phyloP scores from a whole-genome alignment of 1,140 invertebrate genomes.

The Formica selysi region DNA sequence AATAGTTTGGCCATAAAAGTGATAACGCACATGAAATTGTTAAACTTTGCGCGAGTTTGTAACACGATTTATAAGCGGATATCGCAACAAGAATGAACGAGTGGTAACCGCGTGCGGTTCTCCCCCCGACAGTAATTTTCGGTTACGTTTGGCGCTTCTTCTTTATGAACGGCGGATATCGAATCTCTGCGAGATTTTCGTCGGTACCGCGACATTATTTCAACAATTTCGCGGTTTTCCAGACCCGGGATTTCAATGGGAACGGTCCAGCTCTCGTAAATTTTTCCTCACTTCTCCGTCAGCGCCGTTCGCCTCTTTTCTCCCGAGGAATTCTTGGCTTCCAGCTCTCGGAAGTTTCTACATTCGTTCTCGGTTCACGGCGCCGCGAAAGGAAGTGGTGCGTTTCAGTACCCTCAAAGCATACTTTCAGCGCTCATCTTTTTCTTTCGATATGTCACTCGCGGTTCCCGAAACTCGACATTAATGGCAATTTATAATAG shows the following conservation, averaged over 20 bases:
- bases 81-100: conserved; percentile 14
- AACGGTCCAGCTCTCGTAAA: conserved; percentile 51
- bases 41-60: conserved; percentile 1
- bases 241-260: conserved; percentile 45
- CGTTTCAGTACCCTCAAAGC: conserved; percentile 73
- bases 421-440: conserved; percentile 26
- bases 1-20: conserved; percentile 1
- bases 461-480: conserved; percentile 11
- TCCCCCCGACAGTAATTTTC: conserved; percentile 45
- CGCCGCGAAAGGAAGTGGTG: conserved; percentile 66
- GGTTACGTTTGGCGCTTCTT: conserved; percentile 37
- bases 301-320: conserved; percentile 28
- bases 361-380: conserved; percentile 73
- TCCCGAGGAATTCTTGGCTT: conserved; percentile 42
- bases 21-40: background rate
- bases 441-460: conserved; percentile 43
- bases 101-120: background rate
- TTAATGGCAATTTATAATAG: conserved; percentile 47
- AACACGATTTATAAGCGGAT: conserved; percentile 5
- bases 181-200: conserved; percentile 36
- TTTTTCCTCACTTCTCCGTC: conserved; percentile 50
- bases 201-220: conserved; percentile 42
- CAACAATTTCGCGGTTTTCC: conserved; percentile 62
- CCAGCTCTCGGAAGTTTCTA: conserved; percentile 68
- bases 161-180: conserved; percentile 56